Conservation (phyloP, 2,113 vertebrate species). For the Pogonocichla stellata region DNA sequence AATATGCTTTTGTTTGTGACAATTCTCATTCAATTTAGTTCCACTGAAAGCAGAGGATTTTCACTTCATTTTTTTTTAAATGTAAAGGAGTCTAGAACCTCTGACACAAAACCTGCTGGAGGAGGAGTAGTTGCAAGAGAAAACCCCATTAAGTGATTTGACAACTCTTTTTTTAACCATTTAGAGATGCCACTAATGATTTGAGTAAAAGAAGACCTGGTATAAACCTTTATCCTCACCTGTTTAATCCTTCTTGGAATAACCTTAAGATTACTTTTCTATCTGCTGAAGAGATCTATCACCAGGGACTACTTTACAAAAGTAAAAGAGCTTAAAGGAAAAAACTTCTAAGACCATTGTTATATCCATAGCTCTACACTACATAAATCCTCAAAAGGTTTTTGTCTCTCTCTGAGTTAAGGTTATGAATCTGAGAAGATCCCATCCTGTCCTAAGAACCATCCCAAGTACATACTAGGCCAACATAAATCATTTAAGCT, state of each 20-base stretch:
- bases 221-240: not conserved
- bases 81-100: not conserved
- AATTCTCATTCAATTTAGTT: not conserved
- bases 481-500: not conserved
- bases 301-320: not conserved
- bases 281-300: not conserved
- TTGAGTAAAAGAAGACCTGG: not conserved
- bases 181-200: not conserved
- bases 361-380: not conserved
- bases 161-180: not conserved
- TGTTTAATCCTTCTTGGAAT: not conserved
- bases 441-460: not conserved
- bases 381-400: not conserved
- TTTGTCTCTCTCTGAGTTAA: not conserved
- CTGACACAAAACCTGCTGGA: not conserved
- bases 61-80: not conserved
- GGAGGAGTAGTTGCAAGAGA: not conserved
- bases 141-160: fast-evolving
- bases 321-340: not conserved
- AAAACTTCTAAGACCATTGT: not conserved
- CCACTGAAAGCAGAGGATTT: not conserved
- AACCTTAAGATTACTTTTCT: not conserved
- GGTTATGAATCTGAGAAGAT: not conserved
- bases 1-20: not conserved
- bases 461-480: not conserved